These are phyloP conservation scores for Orthonevra nobilis DNA, from an alignment of 2,888 invertebrate species.

Conservation along the genomic window DNA sequence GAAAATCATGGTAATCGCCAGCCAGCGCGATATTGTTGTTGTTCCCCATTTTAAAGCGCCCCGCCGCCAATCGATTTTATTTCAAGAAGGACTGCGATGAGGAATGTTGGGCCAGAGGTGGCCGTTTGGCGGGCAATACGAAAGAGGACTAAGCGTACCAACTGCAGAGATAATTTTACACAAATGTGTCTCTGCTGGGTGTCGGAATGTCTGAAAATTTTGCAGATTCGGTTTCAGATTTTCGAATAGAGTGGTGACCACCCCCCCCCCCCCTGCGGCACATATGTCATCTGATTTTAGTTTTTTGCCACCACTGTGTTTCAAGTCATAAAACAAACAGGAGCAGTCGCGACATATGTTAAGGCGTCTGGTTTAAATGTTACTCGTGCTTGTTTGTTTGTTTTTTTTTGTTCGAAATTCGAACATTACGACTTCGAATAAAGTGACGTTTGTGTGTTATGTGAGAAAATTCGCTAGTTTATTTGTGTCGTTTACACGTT, in stretches of 20 bases:
- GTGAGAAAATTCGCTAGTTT: constrained; percentile 46
- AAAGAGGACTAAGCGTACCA: constrained; percentile 7
- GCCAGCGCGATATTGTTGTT: constrained; percentile 62
- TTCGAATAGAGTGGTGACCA: constrained; percentile 37
- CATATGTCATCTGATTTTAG: no score
- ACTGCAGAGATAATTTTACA: constrained; percentile 62
- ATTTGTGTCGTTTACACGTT: constrained; percentile 56
- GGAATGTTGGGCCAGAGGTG: constrained; percentile 19
- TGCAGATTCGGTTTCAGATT: no score
- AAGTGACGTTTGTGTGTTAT: constrained; percentile 48
- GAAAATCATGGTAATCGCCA: constrained; percentile 70
- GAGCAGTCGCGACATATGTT: constrained; percentile 52
- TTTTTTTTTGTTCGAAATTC: constrained; percentile 13
- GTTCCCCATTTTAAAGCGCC: constrained; percentile 39
- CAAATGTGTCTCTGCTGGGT: constrained; percentile 63
- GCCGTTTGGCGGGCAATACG: neutral
- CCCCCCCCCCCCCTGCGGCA: no score
- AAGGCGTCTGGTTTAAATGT: constrained; percentile 35
- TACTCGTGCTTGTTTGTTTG: neutral
- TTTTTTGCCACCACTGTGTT: constrained; percentile 16
- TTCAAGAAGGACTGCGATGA: constrained; percentile 47
- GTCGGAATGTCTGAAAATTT: constrained; percentile 66
- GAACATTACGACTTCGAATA: constrained; percentile 32
- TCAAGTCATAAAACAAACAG: constrained; percentile 39
- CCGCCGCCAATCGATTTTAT: constrained; percentile 58